These are phyloP conservation scores for Phalloptychus januarius DNA, from an alignment of 2,797 vertebrate species.

Conservation along the genomic window DNA sequence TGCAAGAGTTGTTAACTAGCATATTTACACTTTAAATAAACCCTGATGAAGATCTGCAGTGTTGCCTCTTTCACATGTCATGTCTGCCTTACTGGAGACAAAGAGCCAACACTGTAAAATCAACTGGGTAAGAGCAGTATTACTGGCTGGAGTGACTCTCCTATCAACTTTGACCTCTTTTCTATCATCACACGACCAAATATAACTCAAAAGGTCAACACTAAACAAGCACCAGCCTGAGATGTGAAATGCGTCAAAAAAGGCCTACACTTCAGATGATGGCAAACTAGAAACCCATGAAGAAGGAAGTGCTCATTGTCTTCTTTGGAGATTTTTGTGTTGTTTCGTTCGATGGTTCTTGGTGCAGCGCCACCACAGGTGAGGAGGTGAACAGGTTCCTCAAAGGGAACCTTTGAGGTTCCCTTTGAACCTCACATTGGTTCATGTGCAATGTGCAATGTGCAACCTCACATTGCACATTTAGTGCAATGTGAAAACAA, in stretches of 20 bases:
- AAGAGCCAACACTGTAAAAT: not conserved
- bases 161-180: not conserved
- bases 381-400: too few relatives aligned
- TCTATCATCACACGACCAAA: not conserved
- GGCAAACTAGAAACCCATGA: not conserved
- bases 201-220: not conserved
- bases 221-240: not conserved
- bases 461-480: too few relatives aligned
- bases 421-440: too few relatives aligned
- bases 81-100: not conserved
- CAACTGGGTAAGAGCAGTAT: not conserved
- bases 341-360: too few relatives aligned
- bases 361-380: too few relatives aligned
- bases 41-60: not conserved
- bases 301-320: too few relatives aligned
- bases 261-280: not conserved
- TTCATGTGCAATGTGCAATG: too few relatives aligned
- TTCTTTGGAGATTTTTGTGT: too few relatives aligned
- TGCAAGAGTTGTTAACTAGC: not conserved
- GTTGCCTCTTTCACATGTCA: not conserved
- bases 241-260: not conserved
- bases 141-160: not conserved
- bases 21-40: not conserved
- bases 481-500: too few relatives aligned
- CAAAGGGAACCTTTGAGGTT: too few relatives aligned